phyloP scores from a whole-genome alignment of 2,113 vertebrate species.

The Brachypodius melanocephalos region DNA sequence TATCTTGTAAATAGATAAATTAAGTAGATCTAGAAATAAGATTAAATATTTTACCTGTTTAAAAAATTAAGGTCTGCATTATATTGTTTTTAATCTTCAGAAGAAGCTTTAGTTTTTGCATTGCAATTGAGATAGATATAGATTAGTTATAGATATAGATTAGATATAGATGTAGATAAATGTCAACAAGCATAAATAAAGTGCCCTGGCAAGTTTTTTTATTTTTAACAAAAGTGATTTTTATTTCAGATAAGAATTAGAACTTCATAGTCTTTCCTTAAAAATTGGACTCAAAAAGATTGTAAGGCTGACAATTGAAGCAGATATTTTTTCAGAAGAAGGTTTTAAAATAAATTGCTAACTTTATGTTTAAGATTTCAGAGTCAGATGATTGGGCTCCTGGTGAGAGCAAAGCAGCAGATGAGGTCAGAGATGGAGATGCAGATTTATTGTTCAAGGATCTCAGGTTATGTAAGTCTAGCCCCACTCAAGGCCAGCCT shows the following conservation, averaged over 20 bases:
- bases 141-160: no score
- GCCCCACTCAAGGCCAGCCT: background rate
- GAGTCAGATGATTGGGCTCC: background rate
- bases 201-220: background rate
- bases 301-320: background rate
- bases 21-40: background rate
- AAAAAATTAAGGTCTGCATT: background rate
- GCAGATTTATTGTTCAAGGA: background rate
- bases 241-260: background rate
- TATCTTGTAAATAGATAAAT: constrained; percentile 14
- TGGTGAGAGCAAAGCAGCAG: background rate
- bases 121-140: background rate
- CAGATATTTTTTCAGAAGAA: background rate
- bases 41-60: constrained; percentile 5
- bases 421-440: background rate
- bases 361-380: background rate
- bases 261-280: background rate
- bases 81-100: background rate
- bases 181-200: background rate
- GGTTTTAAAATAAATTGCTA: background rate
- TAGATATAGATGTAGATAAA: no score
- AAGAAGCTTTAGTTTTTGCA: background rate
- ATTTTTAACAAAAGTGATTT: fast-evolving
- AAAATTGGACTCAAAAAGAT: background rate
- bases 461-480: background rate